phyloP scores from a whole-genome alignment of 92 coral and sea anemone genomes.

The Muricea muricata region DNA sequence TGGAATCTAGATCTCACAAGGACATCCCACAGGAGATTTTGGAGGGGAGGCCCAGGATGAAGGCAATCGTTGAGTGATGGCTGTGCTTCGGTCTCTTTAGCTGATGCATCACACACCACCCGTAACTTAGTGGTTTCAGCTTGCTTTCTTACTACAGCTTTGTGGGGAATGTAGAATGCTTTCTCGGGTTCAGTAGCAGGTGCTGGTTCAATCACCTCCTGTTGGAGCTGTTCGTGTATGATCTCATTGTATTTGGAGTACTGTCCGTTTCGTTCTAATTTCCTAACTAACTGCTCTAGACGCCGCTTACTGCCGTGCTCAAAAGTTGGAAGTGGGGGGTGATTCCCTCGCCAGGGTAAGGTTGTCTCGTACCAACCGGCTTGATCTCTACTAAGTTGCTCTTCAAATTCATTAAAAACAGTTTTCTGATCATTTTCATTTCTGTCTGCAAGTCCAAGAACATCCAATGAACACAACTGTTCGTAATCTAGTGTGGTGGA shows the following conservation, averaged over 20 bases:
- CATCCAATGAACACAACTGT: slow-evolving; percentile 66
- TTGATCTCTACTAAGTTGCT: slow-evolving; percentile 65
- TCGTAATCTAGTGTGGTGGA: slow-evolving; percentile 59
- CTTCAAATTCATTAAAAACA: slow-evolving; percentile 65
- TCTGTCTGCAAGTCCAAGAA: slow-evolving; percentile 62
- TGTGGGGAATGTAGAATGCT: slow-evolving; percentile 72
- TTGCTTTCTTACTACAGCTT: slow-evolving; percentile 64
- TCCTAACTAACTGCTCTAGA: slow-evolving; percentile 48
- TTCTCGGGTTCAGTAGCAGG: slow-evolving; percentile 52
- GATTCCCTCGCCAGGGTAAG: slow-evolving; percentile 69
- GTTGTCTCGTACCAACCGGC: slow-evolving; percentile 71
- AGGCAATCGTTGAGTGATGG: slow-evolving; percentile 44
- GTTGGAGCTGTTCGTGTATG: slow-evolving; percentile 56
- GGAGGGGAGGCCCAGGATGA: slow-evolving; percentile 34
- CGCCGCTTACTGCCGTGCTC: slow-evolving; percentile 47
- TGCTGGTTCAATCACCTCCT: slow-evolving; percentile 64
- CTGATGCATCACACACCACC: slow-evolving; percentile 64
- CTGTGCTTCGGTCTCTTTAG: slow-evolving; percentile 20
- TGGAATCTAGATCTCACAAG: slow-evolving; percentile 66
- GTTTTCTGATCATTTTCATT: slow-evolving; percentile 65
- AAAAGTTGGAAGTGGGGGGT: slow-evolving; percentile 44
- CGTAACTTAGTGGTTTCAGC: slow-evolving; percentile 69
- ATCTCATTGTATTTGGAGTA: slow-evolving; percentile 58
- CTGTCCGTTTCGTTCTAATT: slow-evolving; percentile 34
- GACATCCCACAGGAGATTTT: slow-evolving; percentile 66